These are phyloP conservation scores for Seriola rivoliana DNA, from an alignment of 2,113 vertebrate species.

Conservation along the genomic window DNA sequence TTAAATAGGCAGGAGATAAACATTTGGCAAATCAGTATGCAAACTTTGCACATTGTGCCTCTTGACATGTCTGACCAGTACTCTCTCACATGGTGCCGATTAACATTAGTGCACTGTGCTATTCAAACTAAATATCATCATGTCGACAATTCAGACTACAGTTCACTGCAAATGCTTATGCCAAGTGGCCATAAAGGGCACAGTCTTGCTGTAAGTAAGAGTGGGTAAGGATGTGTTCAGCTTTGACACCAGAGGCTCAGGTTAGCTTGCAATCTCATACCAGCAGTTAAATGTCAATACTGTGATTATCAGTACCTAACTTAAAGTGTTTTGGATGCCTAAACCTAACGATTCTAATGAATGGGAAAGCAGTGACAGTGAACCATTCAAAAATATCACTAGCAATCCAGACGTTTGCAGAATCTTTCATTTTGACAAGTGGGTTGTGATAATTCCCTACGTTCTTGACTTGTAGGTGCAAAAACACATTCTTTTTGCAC, in stretches of 20 bases:
- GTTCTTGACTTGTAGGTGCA: conserved; percentile 15
- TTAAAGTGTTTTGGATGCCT: neutral
- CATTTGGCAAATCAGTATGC: conserved; percentile 22
- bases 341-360: neutral
- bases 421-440: neutral
- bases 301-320: neutral
- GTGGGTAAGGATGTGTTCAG: neutral
- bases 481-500: neutral
- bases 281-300: neutral
- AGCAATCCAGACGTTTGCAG: neutral
- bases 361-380: neutral
- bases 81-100: neutral
- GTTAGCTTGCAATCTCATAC: neutral
- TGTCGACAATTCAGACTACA: neutral
- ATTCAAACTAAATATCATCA: neutral
- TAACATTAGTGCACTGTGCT: neutral
- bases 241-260: neutral
- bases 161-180: neutral
- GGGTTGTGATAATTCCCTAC: neutral
- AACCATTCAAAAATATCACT: neutral
- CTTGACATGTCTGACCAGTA: neutral
- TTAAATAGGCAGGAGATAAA: conserved; percentile 33
- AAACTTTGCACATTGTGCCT: neutral
- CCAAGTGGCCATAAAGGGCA: neutral
- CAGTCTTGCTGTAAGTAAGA: neutral